phyloP scores from a whole-genome alignment of 2,113 vertebrate genomes.

The Cephalopterus ornatus region DNA sequence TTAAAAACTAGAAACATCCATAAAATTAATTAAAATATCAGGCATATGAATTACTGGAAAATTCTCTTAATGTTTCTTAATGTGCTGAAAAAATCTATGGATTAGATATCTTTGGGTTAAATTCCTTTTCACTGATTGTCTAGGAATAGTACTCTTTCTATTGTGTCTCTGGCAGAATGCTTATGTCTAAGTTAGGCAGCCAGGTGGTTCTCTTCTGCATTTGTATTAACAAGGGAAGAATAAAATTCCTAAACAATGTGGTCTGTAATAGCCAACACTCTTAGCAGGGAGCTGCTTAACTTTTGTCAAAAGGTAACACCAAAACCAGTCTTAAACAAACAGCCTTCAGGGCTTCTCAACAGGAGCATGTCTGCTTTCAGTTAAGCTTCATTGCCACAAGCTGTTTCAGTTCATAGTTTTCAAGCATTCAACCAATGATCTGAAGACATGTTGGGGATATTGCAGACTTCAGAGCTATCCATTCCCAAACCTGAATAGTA shows the following conservation, averaged over 20 bases:
- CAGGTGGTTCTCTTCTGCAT: neutral
- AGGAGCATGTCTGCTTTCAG: neutral
- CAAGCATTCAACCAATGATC: neutral
- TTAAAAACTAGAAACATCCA: constrained; percentile 15
- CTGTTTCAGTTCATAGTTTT: neutral
- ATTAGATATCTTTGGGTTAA: neutral
- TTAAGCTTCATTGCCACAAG: neutral
- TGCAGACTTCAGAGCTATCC: neutral
- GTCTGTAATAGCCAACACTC: neutral
- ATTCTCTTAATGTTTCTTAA: neutral
- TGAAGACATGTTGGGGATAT: neutral
- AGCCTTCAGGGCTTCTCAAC: neutral
- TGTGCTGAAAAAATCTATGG: neutral
- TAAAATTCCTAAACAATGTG: neutral
- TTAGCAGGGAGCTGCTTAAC: constrained; percentile 19
- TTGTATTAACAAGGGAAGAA: neutral
- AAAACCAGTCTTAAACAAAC: neutral
- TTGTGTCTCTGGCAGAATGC: neutral
- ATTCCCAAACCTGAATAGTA: neutral
- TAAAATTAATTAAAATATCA: constrained; percentile 13
- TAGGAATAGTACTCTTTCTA: neutral
- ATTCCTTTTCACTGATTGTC: neutral
- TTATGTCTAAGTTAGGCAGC: neutral
- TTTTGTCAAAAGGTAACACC: constrained; percentile 5
- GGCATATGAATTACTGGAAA: neutral